These are phyloP conservation scores for Brachypodius melanocephalos DNA, from an alignment of 2,113 vertebrate species.

Conservation along the genomic window DNA sequence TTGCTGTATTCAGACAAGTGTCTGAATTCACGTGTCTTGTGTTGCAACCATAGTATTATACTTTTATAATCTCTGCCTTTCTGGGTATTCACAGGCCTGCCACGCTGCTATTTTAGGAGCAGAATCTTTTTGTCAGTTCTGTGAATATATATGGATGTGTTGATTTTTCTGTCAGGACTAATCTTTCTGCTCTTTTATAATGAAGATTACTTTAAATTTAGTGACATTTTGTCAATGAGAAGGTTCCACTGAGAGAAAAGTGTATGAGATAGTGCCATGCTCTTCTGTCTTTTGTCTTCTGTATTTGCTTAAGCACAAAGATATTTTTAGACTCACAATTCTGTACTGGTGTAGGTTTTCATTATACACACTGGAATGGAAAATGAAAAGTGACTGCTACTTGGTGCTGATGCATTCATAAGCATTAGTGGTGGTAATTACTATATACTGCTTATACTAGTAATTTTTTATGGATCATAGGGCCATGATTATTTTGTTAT, in stretches of 20 bases:
- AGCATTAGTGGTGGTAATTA: neutral
- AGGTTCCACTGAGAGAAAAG: neutral
- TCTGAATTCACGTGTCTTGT: neutral
- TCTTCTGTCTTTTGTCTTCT: neutral
- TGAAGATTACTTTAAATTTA: neutral
- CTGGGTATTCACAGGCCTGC: neutral
- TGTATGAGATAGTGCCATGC: neutral
- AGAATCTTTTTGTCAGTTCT: neutral
- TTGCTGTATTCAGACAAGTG: neutral
- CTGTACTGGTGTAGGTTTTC: neutral
- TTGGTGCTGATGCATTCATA: neutral
- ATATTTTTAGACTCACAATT: neutral
- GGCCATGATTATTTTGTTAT: neutral
- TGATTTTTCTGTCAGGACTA: neutral
- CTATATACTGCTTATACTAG: neutral
- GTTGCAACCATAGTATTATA: neutral
- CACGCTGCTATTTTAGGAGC: neutral
- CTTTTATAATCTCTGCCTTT: neutral
- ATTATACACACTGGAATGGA: neutral
- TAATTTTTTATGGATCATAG: neutral
- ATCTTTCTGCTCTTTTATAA: neutral
- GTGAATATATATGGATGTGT: neutral
- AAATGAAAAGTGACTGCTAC: neutral
- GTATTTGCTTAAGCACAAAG: neutral
- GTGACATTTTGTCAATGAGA: neutral